phyloP scores from a whole-genome alignment of 1,140 invertebrate species.

The Pentalonia nigronervosa region DNA sequence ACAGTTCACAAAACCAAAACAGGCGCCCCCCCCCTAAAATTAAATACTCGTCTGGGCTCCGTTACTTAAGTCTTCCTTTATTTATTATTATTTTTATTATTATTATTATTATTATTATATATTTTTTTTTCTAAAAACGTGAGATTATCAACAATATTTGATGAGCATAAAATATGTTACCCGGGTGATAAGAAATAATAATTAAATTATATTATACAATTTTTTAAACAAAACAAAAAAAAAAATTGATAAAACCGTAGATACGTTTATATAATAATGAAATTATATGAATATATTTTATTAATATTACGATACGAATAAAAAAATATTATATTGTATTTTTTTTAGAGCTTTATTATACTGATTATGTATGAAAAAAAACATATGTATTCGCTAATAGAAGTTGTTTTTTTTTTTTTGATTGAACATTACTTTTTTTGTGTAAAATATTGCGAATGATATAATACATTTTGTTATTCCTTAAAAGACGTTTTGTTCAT shows the following conservation, averaged over 20 bases:
- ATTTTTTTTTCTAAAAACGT: constrained; percentile 25
- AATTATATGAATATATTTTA: constrained; percentile 57
- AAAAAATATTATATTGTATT: constrained; percentile 55
- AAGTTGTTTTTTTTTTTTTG: constrained; percentile 54
- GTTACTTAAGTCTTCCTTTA: constrained; percentile 54
- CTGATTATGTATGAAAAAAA: constrained; percentile 43
- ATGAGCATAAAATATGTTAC: constrained; percentile 41
- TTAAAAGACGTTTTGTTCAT: not conserved
- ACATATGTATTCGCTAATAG: constrained; percentile 51
- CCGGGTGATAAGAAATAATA: constrained; percentile 49
- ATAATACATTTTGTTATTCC: constrained; percentile 57
- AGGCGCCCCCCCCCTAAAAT: not conserved
- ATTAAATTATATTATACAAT: constrained; percentile 8
- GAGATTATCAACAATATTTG: constrained; percentile 20
- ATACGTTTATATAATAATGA: constrained; percentile 54
- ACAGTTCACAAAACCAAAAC: not conserved
- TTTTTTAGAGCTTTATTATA: constrained; percentile 58
- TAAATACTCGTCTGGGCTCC: constrained; percentile 33
- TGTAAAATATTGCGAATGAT: constrained; percentile 55
- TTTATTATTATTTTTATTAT: constrained; percentile 38
- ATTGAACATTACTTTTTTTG: constrained; percentile 46
- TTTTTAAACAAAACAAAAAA: constrained; percentile 5
- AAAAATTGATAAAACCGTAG: constrained; percentile 32
- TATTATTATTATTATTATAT: constrained; percentile 22
- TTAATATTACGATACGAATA: constrained; percentile 50